Conservation (phyloP, 1,140 invertebrate species). For the Physella acuta region DNA sequence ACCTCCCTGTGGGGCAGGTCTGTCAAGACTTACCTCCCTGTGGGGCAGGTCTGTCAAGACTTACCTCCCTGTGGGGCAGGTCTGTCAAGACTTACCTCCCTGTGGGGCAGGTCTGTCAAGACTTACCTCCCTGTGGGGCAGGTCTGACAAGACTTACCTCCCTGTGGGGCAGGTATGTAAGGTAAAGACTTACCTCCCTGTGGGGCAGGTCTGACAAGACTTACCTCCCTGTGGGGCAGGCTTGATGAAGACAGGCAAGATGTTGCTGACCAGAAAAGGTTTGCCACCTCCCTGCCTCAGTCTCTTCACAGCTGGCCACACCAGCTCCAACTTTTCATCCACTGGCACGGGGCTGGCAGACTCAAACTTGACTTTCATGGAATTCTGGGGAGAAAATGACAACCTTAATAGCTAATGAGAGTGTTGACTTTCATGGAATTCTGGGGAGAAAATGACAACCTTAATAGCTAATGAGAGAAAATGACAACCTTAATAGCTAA, state of each 20-base stretch:
- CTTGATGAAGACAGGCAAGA: constrained; percentile 62
- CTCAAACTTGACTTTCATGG: constrained; percentile 18
- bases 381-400: no score
- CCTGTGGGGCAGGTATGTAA: constrained; percentile 53
- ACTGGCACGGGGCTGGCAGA: constrained; percentile 47
- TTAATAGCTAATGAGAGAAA: no score
- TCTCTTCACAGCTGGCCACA: constrained; percentile 70
- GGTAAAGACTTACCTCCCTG: constrained; percentile 34
- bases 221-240: constrained; percentile 52
- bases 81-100: constrained; percentile 31
- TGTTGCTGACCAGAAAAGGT: constrained; percentile 56
- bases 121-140: no score
- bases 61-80: no score
- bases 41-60: constrained; percentile 59
- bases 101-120: constrained; percentile 58
- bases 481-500: no score
- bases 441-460: no score
- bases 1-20: no score
- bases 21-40: constrained; percentile 34
- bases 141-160: constrained; percentile 31
- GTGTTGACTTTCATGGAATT: no score
- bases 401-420: no score
- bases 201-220: constrained; percentile 36
- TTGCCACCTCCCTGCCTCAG: constrained; percentile 64
- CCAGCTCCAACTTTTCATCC: constrained; percentile 60